Conservation (phyloP, 2,797 vertebrate species). For the Hydrocynus forskahlii region DNA sequence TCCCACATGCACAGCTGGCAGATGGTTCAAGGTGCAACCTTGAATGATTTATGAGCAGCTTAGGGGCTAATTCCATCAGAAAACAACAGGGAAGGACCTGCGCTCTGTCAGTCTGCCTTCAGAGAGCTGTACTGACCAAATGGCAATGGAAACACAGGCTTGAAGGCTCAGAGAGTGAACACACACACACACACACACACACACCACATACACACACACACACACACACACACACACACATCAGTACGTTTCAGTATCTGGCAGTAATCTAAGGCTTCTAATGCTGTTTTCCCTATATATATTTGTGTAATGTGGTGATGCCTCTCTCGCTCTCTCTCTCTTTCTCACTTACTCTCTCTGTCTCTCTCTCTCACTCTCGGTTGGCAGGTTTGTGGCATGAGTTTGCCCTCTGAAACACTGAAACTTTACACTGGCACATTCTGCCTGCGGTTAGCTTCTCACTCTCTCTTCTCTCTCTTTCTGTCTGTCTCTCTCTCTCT, state of each 20-base stretch:
- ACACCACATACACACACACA: constrained; percentile 4
- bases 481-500: background rate
- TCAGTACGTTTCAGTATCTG: background rate
- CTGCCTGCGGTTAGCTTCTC: constrained; percentile 59
- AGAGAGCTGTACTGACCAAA: background rate
- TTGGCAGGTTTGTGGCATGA: constrained; percentile 46
- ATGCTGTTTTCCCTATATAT: background rate
- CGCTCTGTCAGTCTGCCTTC: constrained; percentile 6
- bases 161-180: constrained; percentile 1
- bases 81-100: constrained; percentile 20
- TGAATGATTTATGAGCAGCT: constrained; percentile 20
- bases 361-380: constrained; percentile 40
- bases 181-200: background rate
- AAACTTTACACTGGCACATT: constrained; percentile 66
- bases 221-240: background rate
- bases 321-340: background rate
- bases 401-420: constrained; percentile 57
- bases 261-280: constrained; percentile 1
- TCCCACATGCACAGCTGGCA: background rate
- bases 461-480: constrained; percentile 14
- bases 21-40: background rate
- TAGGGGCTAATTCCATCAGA: constrained; percentile 10
- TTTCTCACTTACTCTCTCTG: constrained; percentile 25
- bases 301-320: constrained; percentile 50
- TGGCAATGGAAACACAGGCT: background rate